phyloP scores from a whole-genome alignment of 1,140 invertebrate genomes.

The Contarinia nasturtii region DNA sequence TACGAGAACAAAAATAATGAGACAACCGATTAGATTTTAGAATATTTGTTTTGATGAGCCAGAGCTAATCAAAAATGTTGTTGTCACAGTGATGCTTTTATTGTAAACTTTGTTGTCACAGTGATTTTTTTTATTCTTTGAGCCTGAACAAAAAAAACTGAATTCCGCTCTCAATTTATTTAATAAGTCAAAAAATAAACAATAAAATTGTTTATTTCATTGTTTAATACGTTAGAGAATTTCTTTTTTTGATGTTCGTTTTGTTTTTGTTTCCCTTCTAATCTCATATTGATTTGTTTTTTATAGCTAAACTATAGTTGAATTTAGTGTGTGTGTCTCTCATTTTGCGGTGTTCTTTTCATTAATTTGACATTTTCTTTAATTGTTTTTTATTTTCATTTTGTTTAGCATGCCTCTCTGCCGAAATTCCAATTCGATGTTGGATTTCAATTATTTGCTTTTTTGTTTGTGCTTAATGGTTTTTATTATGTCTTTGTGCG shows the following conservation, averaged over 20 bases:
- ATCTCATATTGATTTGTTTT: background rate
- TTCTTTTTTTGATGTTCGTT: background rate
- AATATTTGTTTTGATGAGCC: background rate
- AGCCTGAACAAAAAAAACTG: no score
- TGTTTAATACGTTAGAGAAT: background rate
- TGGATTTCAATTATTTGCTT: background rate
- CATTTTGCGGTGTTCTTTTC: no score
- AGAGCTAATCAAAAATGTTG: background rate
- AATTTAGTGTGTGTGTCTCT: no score
- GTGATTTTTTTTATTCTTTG: no score
- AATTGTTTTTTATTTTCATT: background rate
- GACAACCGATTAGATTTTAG: background rate
- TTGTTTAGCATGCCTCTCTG: no score
- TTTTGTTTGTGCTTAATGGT: background rate
- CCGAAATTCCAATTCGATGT: no score
- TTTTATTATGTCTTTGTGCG: background rate
- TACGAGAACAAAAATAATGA: no score
- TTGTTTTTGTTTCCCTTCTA: background rate
- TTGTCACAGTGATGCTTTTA: background rate
- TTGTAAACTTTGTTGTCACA: no score
- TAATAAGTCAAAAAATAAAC: no score
- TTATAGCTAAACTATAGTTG: no score
- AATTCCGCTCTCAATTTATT: background rate
- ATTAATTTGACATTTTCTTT: background rate
- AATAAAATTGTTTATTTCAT: slow-evolving; percentile 1